Conservation (phyloP, 2,113 vertebrate genomes). For the Eptatretus burgeri region DNA sequence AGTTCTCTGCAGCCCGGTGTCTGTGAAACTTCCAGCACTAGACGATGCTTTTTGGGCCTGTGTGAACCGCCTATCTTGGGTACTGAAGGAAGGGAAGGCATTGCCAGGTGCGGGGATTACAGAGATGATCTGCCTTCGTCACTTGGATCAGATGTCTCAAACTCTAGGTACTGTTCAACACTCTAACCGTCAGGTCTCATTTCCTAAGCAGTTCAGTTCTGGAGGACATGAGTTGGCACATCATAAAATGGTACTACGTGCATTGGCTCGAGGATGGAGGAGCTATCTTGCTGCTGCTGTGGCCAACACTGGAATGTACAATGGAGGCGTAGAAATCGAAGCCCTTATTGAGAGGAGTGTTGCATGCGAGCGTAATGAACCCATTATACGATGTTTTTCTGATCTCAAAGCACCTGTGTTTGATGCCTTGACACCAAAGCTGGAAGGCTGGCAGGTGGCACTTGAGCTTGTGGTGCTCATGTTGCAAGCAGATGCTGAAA, state of each 20-base stretch:
- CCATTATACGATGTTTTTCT: too few relatives aligned
- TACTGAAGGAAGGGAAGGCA: background rate
- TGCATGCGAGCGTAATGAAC: background rate
- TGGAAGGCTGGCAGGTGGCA: background rate
- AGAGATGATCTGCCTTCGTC: background rate
- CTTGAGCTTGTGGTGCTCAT: slow-evolving; percentile 1
- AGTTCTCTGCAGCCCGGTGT: background rate
- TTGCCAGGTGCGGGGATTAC: background rate
- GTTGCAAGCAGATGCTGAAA: slow-evolving; percentile 4
- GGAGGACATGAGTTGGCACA: background rate
- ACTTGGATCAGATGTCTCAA: background rate
- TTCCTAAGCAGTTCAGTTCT: background rate
- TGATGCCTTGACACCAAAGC: slow-evolving; percentile 1
- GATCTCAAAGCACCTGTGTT: background rate
- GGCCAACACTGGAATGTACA: slow-evolving; percentile 3
- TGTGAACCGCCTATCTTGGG: background rate
- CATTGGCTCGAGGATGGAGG: background rate
- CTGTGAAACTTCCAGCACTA: background rate
- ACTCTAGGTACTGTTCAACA: too few relatives aligned
- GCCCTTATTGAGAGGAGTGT: background rate
- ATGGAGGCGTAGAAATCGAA: background rate
- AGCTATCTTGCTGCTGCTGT: background rate
- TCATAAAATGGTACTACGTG: background rate
- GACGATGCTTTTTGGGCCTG: background rate
- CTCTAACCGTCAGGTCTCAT: background rate